Conservation (phyloP, 2,797 vertebrate species). For the Rhinatrema bivittatum region DNA sequence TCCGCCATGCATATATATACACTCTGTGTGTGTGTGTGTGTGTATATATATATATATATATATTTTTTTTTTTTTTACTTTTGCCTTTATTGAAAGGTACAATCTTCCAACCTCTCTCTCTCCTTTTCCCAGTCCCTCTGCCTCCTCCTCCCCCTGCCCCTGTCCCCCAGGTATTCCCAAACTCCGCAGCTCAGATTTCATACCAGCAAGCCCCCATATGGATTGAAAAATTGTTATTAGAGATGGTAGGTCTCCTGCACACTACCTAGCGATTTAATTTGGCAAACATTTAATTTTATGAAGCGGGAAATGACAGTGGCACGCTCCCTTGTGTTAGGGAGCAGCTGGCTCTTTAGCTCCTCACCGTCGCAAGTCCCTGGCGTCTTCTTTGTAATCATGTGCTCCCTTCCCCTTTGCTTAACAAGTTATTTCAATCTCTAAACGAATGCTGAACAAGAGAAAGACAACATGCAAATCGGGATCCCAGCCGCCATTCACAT, state of each 20-base stretch:
- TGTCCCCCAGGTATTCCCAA: constrained; percentile 6
- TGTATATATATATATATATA: neutral
- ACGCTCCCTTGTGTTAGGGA: constrained; percentile 62
- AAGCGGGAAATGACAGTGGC: constrained; percentile 75
- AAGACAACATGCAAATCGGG: constrained; percentile 73
- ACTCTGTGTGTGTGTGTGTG: neutral
- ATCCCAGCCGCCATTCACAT: constrained; percentile 66
- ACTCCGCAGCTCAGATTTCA: constrained; percentile 18
- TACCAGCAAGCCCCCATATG: constrained; percentile 45
- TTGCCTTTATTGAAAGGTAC: constrained; percentile 52
- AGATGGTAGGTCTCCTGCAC: constrained; percentile 62
- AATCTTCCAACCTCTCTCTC: constrained; percentile 5
- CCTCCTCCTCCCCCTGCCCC: neutral
- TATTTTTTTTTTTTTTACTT: constrained; percentile 47
- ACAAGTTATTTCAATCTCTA: constrained; percentile 79
- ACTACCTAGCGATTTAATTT: constrained; percentile 73
- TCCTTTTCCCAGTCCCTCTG: neutral
- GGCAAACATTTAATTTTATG: constrained; percentile 81
- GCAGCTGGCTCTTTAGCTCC: constrained; percentile 71
- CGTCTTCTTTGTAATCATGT: constrained; percentile 68
- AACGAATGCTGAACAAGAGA: constrained; percentile 69
- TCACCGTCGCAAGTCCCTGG: constrained; percentile 58
- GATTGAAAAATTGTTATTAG: constrained; percentile 78
- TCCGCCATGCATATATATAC: constrained; percentile 49
- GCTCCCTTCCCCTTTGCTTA: constrained; percentile 71